These are phyloP conservation scores for Eospalax fontanierii DNA, from an alignment of 2,797 vertebrate species.

Conservation along the genomic window DNA sequence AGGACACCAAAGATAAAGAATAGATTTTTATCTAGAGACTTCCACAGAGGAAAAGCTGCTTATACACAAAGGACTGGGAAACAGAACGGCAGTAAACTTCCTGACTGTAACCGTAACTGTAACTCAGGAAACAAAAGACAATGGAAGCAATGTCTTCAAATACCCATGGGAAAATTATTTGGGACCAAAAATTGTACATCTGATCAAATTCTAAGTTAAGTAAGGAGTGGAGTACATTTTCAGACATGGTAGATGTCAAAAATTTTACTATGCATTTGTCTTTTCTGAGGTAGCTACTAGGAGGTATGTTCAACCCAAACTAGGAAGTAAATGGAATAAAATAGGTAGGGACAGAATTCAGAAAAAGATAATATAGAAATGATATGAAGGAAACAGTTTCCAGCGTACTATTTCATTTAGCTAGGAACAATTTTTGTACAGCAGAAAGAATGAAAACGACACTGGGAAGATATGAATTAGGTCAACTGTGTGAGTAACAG, in stretches of 20 bases:
- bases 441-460: conserved; percentile 54
- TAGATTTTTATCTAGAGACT: conserved; percentile 38
- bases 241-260: conserved; percentile 31
- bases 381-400: conserved; percentile 51
- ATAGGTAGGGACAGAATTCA: conserved; percentile 36
- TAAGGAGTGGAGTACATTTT: conserved; percentile 33
- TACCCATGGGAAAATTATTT: conserved; percentile 56
- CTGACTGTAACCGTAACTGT: background rate
- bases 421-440: conserved; percentile 59
- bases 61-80: conserved; percentile 49
- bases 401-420: background rate
- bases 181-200: conserved; percentile 55
- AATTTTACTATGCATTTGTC: conserved; percentile 34
- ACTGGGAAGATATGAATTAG: conserved; percentile 36
- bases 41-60: conserved; percentile 55
- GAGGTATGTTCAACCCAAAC: conserved; percentile 27
- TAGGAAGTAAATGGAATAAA: conserved; percentile 62
- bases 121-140: conserved; percentile 63
- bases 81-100: conserved; percentile 50
- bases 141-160: conserved; percentile 44
- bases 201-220: conserved; percentile 64
- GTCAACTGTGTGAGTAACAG: background rate
- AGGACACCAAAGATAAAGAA: conserved; percentile 36
- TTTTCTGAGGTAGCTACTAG: conserved; percentile 51
- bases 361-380: conserved; percentile 40